phyloP scores from a whole-genome alignment of 2,888 invertebrate genomes.

The Rotaria magnacalcarata region DNA sequence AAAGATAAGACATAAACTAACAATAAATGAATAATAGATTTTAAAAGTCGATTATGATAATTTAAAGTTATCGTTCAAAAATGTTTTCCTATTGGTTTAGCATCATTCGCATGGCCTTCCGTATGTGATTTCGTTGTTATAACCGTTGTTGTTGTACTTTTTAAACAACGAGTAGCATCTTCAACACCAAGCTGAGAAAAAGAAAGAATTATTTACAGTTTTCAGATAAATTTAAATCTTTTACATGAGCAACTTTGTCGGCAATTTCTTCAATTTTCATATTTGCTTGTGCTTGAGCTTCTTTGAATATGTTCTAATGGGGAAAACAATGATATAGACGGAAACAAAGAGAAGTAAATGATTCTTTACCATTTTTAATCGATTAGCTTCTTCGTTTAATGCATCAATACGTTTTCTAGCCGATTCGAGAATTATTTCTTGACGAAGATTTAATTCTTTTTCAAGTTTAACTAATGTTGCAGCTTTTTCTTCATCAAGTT shows the following conservation, averaged over 20 bases:
- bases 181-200: not conserved
- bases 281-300: not conserved
- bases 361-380: not conserved
- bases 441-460: constrained; percentile 24
- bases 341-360: not conserved
- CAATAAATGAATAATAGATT: not conserved
- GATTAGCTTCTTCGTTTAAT: not conserved
- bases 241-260: not conserved
- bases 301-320: not conserved
- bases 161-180: not conserved
- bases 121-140: not conserved
- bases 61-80: not conserved
- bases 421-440: not conserved
- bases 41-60: no score
- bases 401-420: not conserved
- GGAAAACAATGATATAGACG: not conserved
- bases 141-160: not conserved
- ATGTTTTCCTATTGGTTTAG: not conserved
- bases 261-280: not conserved
- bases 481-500: constrained; percentile 9
- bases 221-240: not conserved
- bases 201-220: not conserved
- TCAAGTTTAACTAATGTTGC: not conserved
- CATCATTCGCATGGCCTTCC: not conserved
- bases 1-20: not conserved